phyloP scores from a whole-genome alignment of 2,797 vertebrate species.

The Chloroceryle inda region DNA sequence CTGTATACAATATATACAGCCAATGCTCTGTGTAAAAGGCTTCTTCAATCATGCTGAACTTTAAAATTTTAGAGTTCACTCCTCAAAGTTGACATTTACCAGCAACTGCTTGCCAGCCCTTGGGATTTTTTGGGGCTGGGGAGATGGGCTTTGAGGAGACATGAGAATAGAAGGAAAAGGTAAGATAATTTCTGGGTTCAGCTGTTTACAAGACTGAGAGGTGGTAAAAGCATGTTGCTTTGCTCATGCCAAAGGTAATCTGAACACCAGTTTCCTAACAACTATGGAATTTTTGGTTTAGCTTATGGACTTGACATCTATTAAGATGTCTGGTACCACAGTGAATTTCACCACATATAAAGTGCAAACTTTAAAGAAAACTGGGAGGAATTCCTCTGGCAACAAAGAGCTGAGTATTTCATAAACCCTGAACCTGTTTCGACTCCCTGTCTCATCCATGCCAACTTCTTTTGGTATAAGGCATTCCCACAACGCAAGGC shows the following conservation, averaged over 20 bases:
- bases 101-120: not conserved
- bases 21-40: not conserved
- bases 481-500: not conserved
- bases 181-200: not conserved
- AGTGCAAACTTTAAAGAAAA: not conserved
- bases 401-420: not conserved
- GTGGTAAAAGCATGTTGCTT: not conserved
- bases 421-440: not conserved
- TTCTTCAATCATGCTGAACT: accelerated
- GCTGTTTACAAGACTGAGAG: not conserved
- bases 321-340: not conserved
- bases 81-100: not conserved
- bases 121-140: accelerated
- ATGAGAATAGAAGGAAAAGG: not conserved
- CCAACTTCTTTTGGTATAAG: not conserved
- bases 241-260: not conserved
- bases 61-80: not conserved
- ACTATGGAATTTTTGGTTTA: not conserved
- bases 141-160: not conserved
- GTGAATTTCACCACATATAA: not conserved
- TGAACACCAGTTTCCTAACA: not conserved
- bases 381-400: not conserved
- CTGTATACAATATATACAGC: not conserved
- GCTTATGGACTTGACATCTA: not conserved
- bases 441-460: not conserved